Evolutionary conservation across 2,797 vertebrate genomes (phyloP).

Genomic region (Chiloscyllium punctatum): DNA sequence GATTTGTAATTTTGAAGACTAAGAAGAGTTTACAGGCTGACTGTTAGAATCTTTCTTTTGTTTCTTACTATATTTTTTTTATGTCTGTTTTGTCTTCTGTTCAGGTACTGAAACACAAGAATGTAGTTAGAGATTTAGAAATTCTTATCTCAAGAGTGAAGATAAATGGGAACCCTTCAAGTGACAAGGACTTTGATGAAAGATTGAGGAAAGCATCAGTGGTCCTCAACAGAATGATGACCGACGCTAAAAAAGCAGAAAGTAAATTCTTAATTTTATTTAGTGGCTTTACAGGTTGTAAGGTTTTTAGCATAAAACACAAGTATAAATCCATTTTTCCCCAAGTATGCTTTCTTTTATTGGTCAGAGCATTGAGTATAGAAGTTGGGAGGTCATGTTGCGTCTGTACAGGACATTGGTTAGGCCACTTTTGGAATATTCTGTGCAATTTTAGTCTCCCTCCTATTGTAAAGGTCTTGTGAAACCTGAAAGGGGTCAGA

Average conservation of each 20-base stretch:
- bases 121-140: constrained; percentile 62
- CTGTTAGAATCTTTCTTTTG: background rate
- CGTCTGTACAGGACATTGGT: no score
- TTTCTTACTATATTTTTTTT: background rate
- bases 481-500: no score
- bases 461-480: no score
- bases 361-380: no score
- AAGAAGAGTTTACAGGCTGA: background rate
- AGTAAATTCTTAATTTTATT: background rate
- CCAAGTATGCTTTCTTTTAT: no score
- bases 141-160: constrained; percentile 49
- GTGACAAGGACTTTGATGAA: constrained; percentile 54
- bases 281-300: background rate
- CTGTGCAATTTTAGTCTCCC: no score
- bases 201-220: constrained; percentile 57
- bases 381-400: no score
- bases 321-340: background rate
- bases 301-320: background rate
- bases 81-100: background rate
- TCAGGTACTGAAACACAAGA: constrained; percentile 27
- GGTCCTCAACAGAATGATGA: constrained; percentile 57
- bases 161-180: constrained; percentile 42
- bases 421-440: no score
- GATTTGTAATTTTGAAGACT: background rate
- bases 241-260: constrained; percentile 46